These are phyloP conservation scores for Ennomos erosarius DNA, from an alignment of 2,888 invertebrate species.

Conservation along the genomic window DNA sequence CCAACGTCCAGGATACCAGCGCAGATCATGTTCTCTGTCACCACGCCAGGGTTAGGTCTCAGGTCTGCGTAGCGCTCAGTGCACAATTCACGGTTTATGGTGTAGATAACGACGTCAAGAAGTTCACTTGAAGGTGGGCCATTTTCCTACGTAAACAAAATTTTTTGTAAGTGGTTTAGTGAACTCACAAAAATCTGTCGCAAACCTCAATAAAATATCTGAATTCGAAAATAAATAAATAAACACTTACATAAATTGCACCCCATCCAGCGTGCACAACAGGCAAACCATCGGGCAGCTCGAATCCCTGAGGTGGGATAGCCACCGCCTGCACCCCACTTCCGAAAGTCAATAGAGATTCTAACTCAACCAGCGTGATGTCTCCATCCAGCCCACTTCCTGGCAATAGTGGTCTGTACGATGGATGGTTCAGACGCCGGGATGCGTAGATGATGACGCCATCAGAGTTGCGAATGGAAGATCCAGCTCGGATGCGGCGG, in stretches of 20 bases:
- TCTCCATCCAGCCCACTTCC: slow-evolving; percentile 22
- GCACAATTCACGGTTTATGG: slow-evolving; percentile 23
- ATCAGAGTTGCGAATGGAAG: slow-evolving; percentile 25
- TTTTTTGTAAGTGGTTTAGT: no score
- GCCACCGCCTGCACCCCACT: slow-evolving; percentile 9
- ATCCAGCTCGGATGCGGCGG: slow-evolving; percentile 39
- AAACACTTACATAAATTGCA: slow-evolving; percentile 13
- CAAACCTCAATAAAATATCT: no score
- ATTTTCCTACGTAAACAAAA: slow-evolving; percentile 5
- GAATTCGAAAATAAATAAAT: no score
- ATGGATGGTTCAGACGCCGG: slow-evolving; percentile 28
- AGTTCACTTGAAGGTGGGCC: slow-evolving; percentile 5
- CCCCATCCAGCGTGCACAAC: slow-evolving; percentile 36
- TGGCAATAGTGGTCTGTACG: slow-evolving; percentile 10
- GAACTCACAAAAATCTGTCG: no score
- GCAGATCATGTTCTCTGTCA: slow-evolving; percentile 64
- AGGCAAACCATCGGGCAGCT: slow-evolving; percentile 23
- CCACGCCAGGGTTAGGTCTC: slow-evolving; percentile 6
- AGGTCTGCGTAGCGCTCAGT: slow-evolving; percentile 11
- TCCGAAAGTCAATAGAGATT: slow-evolving; percentile 4
- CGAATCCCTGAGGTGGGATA: slow-evolving; percentile 19
- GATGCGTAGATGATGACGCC: slow-evolving; percentile 21
- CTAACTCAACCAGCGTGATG: slow-evolving; percentile 25
- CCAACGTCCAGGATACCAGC: slow-evolving; percentile 57
- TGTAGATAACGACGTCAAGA: slow-evolving; percentile 14